Conservation (phyloP, 2,888 invertebrate genomes). For the Scotopteryx bipunctaria region DNA sequence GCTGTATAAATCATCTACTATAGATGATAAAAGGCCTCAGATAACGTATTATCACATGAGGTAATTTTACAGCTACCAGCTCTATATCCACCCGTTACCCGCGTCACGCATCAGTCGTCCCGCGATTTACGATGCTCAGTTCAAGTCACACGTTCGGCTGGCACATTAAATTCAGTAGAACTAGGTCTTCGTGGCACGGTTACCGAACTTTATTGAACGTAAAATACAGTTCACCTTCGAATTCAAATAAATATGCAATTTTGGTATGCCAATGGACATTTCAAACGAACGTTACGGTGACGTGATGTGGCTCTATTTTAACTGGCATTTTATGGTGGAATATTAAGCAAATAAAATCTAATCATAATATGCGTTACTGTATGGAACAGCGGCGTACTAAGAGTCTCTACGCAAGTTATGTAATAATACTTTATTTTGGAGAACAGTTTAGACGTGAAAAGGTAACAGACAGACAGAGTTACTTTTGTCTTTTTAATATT, state of each 20-base stretch:
- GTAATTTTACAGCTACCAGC: conserved; percentile 4
- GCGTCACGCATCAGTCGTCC: conserved; percentile 37
- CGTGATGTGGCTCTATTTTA: not conserved
- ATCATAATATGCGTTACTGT: not conserved
- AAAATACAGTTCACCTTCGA: conserved; percentile 24
- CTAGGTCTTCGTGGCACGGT: conserved; percentile 27
- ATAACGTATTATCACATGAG: too few species aligned
- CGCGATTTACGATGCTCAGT: conserved; percentile 33
- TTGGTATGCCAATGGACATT: conserved; percentile 13
- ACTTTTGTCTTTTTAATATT: too few species aligned
- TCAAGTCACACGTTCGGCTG: conserved; percentile 34
- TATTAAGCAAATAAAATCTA: not conserved
- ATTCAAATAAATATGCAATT: conserved; percentile 29
- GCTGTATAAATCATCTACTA: too few species aligned
- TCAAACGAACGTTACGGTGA: conserved; percentile 9
- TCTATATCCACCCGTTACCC: conserved; percentile 18
- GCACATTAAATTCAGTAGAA: conserved; percentile 32
- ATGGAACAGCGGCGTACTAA: too few species aligned
- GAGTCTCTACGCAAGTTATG: too few species aligned
- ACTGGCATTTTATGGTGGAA: not conserved
- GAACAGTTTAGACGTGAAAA: too few species aligned
- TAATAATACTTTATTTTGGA: too few species aligned
- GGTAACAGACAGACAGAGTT: too few species aligned
- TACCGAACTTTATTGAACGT: conserved; percentile 28
- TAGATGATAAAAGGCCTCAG: too few species aligned